Evolutionary conservation across 2,113 vertebrate species (phyloP).

Genomic region (Natator depressus): DNA sequence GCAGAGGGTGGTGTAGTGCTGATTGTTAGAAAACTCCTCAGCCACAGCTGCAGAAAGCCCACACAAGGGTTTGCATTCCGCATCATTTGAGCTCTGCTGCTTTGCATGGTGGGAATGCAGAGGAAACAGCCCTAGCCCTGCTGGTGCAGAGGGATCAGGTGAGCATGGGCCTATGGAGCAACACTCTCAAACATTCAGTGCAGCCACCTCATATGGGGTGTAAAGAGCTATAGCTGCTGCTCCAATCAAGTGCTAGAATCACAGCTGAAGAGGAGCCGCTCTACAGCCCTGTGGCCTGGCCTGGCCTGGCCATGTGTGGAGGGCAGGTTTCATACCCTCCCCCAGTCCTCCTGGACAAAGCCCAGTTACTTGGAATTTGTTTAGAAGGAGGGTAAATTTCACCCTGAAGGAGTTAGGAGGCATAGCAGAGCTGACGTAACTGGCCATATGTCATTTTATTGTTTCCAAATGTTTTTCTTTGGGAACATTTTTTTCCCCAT

Average conservation of each 20-base stretch:
- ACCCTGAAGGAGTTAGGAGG: constrained; percentile 42
- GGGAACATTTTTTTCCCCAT: constrained; percentile 25
- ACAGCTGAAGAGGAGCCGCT: background rate
- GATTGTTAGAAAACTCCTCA: background rate
- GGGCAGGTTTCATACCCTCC: background rate
- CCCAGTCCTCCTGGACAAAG: constrained; percentile 4
- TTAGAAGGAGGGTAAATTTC: constrained; percentile 48
- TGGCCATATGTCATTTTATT: constrained; percentile 61
- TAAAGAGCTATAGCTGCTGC: background rate
- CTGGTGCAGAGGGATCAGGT: background rate
- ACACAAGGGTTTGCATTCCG: background rate
- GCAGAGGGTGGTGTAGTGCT: background rate
- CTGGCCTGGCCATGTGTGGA: background rate
- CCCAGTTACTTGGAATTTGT: constrained; percentile 49
- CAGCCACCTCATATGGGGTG: background rate
- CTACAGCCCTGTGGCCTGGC: background rate
- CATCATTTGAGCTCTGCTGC: background rate
- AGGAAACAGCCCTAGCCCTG: background rate
- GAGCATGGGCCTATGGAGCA: background rate
- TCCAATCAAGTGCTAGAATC: background rate
- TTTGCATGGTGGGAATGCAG: background rate
- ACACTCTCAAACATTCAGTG: background rate
- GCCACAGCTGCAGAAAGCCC: background rate
- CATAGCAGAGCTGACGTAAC: constrained; percentile 49
- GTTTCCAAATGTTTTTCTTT: constrained; percentile 68